Percentiles rank a stretch among this genome's conserved stretches.
These are phyloP conservation scores for Botrylloides violaceus DNA, from an alignment of 23 tunicate genomes.

Conservation along the genomic window DNA sequence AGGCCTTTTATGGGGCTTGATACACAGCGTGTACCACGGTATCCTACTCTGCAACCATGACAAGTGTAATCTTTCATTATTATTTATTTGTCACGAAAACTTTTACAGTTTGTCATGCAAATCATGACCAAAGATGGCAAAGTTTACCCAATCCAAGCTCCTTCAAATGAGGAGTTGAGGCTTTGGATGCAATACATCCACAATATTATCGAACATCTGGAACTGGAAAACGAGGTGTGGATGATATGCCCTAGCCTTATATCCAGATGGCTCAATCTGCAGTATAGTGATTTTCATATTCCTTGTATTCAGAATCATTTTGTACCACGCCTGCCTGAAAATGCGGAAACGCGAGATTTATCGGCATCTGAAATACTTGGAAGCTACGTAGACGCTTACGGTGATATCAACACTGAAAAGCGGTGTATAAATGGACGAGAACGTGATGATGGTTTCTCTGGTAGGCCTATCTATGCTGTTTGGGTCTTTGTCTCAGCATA, in stretches of 20 bases:
- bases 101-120: slow-evolving; percentile 50
- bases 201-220: slow-evolving; percentile 40
- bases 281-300: no score
- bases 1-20: no score
- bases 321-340: neutral
- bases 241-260: no score
- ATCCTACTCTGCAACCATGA: no score
- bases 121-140: slow-evolving; percentile 32
- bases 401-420: slow-evolving; percentile 28
- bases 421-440: slow-evolving; percentile 25
- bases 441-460: slow-evolving; percentile 50
- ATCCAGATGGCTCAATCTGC: no score
- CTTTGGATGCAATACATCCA: slow-evolving; percentile 52
- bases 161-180: slow-evolving; percentile 29
- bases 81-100: no score
- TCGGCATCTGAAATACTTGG: slow-evolving; percentile 14
- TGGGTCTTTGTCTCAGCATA: no score
- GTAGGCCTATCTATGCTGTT: neutral
- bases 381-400: slow-evolving; percentile 26
- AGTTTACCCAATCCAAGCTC: slow-evolving; percentile 63
- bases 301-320: neutral
- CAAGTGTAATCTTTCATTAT: no score
- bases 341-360: neutral
- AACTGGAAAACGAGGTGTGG: slow-evolving; percentile 17
- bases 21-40: no score